These are phyloP conservation scores for Natator depressus DNA, from an alignment of 2,113 vertebrate genomes.

Conservation along the genomic window DNA sequence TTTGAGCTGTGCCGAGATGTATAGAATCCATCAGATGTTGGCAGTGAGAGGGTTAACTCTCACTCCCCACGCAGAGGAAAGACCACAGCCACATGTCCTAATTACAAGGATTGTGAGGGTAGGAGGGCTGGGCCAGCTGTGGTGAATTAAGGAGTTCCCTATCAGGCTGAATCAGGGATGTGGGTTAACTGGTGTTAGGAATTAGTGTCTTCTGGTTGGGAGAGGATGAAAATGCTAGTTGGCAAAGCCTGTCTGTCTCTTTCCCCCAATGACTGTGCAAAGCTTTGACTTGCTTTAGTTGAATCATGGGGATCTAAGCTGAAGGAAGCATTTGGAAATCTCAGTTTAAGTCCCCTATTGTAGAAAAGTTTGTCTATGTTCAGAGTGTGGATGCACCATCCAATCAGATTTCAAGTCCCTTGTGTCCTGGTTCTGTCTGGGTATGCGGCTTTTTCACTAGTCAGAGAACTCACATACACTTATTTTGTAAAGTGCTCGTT, in stretches of 20 bases:
- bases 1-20: neutral
- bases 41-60: conserved; percentile 51
- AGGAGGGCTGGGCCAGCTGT: conserved; percentile 34
- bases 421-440: neutral
- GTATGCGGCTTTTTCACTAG: neutral
- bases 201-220: neutral
- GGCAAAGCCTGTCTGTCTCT: neutral
- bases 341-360: neutral
- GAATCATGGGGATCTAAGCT: neutral
- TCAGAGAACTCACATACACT: neutral
- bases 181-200: neutral
- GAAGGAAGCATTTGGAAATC: neutral
- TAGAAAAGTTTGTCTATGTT: neutral
- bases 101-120: conserved; percentile 52
- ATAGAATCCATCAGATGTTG: neutral
- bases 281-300: neutral
- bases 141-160: conserved; percentile 59
- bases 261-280: neutral
- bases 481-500: neutral
- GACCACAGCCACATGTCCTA: conserved; percentile 40
- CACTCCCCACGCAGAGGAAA: neutral
- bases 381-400: neutral
- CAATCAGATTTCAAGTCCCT: neutral
- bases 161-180: conserved; percentile 26
- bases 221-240: neutral